Base-by-base conservation (phyloP, 2,797 vertebrate species). In the Trachops cirrhosus region DNA sequence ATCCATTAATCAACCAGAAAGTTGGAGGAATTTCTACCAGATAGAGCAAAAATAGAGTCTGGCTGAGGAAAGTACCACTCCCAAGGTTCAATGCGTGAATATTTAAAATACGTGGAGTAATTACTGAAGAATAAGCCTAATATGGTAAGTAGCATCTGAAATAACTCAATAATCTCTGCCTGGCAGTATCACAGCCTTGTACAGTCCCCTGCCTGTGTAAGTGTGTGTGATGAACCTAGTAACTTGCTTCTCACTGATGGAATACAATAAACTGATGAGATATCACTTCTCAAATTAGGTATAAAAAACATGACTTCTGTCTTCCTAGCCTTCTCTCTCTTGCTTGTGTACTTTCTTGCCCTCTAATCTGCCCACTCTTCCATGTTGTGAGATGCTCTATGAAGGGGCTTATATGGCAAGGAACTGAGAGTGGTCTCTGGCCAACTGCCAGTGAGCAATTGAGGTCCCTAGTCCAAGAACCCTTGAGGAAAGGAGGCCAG, bases 11-110 rank as follows among this genome's bases (percentile, higher is more conserved):
- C 59, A 71, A 15, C 29, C 39, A 92, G 78, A 80, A 89, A n/a
- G 6, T 95, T 93, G 39, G 34, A 82, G 26, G 52, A 82, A 74
- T 54, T 88, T 77, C 62, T 57, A 82, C 4, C 48, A 96, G 16
- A 46, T 44, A 77, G 1, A 96, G 44, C 15, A 93, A 93, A 91
- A 96, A 57, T 44, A 89, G 37, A 59, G 52, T 68, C 64, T 87
- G 9, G 41, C 26, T 94, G 18, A 54, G 37, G 21, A 92, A 83
- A 89, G 41, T 68, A 74, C 29, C 19, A 48, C 34, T 54, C 29
- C 14, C 5, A 32, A 92, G 73, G 80, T 48, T 70, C 87, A 50
- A 29, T 37, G 57, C 9, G 71, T 67, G 54, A 39, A 88, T 67
- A 88, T 80, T 86, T 86, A 93, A 93, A 83, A 46, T 71, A 70